Conservation (phyloP, 1,140 invertebrate species). For the Rhizoglyphus robini region DNA sequence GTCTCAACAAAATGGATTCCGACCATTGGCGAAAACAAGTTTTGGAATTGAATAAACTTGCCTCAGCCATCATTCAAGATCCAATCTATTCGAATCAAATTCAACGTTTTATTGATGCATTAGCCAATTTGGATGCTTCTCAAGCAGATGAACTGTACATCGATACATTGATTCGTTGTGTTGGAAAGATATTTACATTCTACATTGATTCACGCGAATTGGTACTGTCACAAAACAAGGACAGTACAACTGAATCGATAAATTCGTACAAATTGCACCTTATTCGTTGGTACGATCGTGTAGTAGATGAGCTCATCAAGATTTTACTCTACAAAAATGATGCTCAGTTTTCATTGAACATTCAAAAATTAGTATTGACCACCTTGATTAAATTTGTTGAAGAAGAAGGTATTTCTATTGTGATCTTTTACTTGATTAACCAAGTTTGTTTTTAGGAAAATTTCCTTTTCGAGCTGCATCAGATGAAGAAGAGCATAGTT, state of each 20-base stretch:
- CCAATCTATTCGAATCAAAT: background rate
- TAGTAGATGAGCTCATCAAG: background rate
- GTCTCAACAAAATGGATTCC: background rate
- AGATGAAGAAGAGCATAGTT: background rate
- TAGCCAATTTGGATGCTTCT: background rate
- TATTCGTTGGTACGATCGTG: background rate
- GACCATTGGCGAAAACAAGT: background rate
- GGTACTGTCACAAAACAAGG: background rate
- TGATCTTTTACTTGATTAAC: background rate
- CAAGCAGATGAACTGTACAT: background rate
- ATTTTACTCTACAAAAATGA: conserved; percentile 2
- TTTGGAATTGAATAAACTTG: conserved; percentile 1
- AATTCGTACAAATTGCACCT: background rate
- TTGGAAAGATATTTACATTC: background rate
- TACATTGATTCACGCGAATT: conserved; percentile 15
- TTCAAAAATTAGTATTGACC: background rate
- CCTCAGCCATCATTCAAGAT: conserved; percentile 10
- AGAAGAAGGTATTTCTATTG: conserved; percentile 12
- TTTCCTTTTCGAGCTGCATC: background rate
- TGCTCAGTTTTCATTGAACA: background rate
- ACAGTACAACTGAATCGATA: background rate
- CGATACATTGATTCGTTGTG: conserved; percentile 8
- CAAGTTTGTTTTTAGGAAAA: conserved; percentile 14
- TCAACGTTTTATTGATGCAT: background rate
- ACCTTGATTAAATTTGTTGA: conserved; percentile 10